These are phyloP conservation scores for Bombycilla garrulus DNA, from an alignment of 2,113 vertebrate genomes.

Conservation along the genomic window DNA sequence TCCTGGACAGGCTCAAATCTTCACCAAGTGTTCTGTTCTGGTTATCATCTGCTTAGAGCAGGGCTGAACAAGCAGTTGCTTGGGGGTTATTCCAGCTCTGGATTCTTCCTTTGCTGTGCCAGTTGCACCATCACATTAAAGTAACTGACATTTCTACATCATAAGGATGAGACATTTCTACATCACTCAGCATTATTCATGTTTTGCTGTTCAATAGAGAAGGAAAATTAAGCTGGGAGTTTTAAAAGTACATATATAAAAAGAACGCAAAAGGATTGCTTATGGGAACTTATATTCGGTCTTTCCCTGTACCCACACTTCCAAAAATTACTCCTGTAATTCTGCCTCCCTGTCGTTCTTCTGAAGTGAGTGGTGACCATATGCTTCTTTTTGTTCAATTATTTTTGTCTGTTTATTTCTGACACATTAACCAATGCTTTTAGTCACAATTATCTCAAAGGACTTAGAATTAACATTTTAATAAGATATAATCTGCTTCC, in stretches of 20 bases:
- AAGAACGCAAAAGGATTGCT: background rate
- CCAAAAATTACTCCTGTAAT: background rate
- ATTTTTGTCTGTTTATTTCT: conserved; percentile 46
- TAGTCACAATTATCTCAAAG: conserved; percentile 38
- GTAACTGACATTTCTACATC: background rate
- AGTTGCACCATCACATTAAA: background rate
- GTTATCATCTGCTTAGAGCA: background rate
- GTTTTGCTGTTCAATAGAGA: background rate
- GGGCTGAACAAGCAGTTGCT: background rate
- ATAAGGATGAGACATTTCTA: background rate
- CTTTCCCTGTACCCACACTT: background rate
- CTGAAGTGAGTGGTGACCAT: background rate
- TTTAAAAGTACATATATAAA: background rate
- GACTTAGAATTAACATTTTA: conserved; percentile 58
- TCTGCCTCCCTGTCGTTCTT: background rate
- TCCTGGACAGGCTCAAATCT: background rate
- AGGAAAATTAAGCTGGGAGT: background rate
- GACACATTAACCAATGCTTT: conserved; percentile 15
- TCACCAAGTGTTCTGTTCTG: background rate
- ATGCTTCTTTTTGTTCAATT: conserved; percentile 9
- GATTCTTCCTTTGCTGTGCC: background rate
- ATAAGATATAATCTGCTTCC: conserved; percentile 58
- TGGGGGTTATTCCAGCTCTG: background rate
- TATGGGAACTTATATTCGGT: background rate
- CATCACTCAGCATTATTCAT: background rate